Evolutionary conservation across 2,113 vertebrate genomes (phyloP).

Genomic region (Pteruthius melanotis): DNA sequence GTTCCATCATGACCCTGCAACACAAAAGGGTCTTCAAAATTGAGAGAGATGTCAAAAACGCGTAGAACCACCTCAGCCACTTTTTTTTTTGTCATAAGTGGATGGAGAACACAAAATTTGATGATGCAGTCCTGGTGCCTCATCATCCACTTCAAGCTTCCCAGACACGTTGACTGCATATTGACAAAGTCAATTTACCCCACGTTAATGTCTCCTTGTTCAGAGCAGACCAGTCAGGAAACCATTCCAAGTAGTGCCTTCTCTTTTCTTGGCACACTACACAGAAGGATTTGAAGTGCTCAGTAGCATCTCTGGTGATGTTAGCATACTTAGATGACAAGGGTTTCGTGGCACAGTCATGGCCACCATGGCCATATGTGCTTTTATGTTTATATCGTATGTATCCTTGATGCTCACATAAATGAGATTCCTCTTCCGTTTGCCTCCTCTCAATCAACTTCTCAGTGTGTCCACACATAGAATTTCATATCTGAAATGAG

Average conservation of each 20-base stretch:
- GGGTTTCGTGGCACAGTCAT: rapidly evolving
- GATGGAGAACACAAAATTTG: background rate
- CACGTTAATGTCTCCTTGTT: background rate
- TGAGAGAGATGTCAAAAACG: background rate
- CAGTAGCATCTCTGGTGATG: background rate
- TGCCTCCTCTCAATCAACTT: background rate
- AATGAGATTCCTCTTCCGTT: background rate
- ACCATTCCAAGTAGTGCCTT: background rate
- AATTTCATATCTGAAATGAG: background rate
- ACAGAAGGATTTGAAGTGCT: background rate
- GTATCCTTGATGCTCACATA: rapidly evolving
- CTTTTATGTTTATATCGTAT: background rate
- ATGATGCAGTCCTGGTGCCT: background rate
- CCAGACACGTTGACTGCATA: background rate
- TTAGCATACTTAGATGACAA: background rate
- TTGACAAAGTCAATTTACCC: background rate
- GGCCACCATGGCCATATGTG: rapidly evolving
- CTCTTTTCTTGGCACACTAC: background rate
- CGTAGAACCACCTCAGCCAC: background rate
- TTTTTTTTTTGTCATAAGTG: background rate
- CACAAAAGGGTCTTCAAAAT: background rate
- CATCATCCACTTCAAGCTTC: background rate
- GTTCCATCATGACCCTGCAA: background rate
- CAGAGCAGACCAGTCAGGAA: background rate
- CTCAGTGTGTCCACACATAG: background rate